Conservation (phyloP, 2,888 invertebrate genomes). For the Bruchidius siliquastri region DNA sequence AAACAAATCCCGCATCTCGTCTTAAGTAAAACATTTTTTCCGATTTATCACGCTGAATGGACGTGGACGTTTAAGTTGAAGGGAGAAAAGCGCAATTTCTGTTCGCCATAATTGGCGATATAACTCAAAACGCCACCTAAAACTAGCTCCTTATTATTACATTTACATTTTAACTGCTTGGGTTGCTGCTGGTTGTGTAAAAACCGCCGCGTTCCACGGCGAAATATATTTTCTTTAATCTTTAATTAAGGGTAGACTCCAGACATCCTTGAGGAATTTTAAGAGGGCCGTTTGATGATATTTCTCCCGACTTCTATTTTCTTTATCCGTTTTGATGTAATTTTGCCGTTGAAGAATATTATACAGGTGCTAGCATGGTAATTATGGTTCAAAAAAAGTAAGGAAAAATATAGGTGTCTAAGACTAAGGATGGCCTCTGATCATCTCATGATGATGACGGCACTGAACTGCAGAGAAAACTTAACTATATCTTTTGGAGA, state of each 20-base stretch:
- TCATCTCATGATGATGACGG: too few species aligned
- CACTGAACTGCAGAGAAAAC: too few species aligned
- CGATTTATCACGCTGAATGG: neutral
- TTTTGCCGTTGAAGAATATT: neutral
- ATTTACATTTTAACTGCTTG: conserved; percentile 36
- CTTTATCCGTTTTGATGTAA: neutral
- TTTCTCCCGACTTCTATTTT: neutral
- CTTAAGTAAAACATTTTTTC: neutral
- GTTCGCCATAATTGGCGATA: neutral
- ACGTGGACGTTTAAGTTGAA: neutral
- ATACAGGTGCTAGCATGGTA: too few species aligned
- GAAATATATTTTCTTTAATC: conserved; percentile 32
- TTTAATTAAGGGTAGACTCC: conserved; percentile 28
- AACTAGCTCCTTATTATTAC: conserved; percentile 31
- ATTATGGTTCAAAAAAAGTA: too few species aligned
- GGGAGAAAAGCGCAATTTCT: neutral
- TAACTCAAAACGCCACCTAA: conserved; percentile 18
- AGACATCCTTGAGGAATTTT: neutral
- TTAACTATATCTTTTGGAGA: too few species aligned
- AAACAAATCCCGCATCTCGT: neutral
- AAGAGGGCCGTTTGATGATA: neutral
- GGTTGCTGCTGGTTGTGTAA: conserved; percentile 19
- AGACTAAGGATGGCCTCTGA: too few species aligned
- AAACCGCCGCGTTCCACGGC: conserved; percentile 20
- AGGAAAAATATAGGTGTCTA: too few species aligned